Evolutionary conservation across 2,888 invertebrate genomes (phyloP), one percentile per base, ranked within the genome.

Genomic region (Cataglyphis cursor): DNA sequence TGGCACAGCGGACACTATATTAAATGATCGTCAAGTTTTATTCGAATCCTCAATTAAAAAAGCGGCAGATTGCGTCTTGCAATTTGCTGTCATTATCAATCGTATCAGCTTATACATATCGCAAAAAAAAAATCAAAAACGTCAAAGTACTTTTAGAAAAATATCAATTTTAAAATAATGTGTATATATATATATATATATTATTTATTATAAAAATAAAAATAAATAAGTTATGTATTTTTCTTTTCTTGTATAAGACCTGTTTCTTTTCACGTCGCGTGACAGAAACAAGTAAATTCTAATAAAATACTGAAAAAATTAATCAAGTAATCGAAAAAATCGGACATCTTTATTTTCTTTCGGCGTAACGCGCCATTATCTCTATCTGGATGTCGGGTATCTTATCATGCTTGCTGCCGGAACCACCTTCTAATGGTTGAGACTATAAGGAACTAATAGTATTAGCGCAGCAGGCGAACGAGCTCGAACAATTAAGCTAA

Each of bases 401-500:
- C 76, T 83, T 70, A 82, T 80, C 78, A 73, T 73, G 74, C 24
- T 15, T 74, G 51, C 54, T 41, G 61, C 18, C 64, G 80, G 65
- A 74, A 81, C 76, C 73, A 80, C 31, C 73, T 66, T 76, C 85
- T 90, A 89, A 90, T 86, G 86, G 82, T 85, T 48, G 76, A 74
- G 73, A 84, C 87, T 89, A 87, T 87, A 90, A 90, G 86, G 83
- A 89, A 83, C 76, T 90, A 90, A 90, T 89, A 81, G 83, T 84
- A 88, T 90, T 91, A 90, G 83, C 86, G 31, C 80, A 80, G 64
- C 76, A 65, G 78, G 81, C 76, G 74, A 51, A 66, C 80, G 68
- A 86, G 86, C 80, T 64, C 85, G 18, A 91, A 91, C 88, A 91
- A 91, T 91, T 91, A 89, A 88, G 85, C 85, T 88, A 85, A 88